A percentile compares a stretch with the other conserved stretches of the same genome.
Evolutionary conservation across 64 coral and sea anemone species (phyloP).

Genomic region (Catalaphyllia jardinei): DNA sequence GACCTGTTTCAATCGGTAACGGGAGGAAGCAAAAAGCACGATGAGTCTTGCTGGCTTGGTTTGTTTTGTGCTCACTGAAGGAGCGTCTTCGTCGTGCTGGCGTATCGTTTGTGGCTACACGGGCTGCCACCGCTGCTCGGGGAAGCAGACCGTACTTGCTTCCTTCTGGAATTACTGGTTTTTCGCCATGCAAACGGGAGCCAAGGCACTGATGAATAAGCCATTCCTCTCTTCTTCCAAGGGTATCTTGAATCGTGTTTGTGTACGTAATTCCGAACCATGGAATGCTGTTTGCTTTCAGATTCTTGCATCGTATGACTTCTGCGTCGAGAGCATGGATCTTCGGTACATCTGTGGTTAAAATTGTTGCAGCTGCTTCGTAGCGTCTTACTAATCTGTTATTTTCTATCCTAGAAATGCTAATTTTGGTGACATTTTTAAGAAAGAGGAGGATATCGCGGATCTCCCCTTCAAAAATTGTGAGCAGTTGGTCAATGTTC

Average conservation of each 20-base stretch:
- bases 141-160: slow-evolving; percentile 64
- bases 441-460: slow-evolving; percentile 89
- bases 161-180: slow-evolving; percentile 57
- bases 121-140: slow-evolving; percentile 68
- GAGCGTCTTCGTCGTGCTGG: background rate
- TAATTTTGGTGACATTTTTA: slow-evolving; percentile 70
- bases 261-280: slow-evolving; percentile 78
- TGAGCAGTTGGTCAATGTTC: slow-evolving; percentile 66
- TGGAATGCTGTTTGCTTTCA: slow-evolving; percentile 66
- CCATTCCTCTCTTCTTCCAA: slow-evolving; percentile 76
- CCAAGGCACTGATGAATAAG: slow-evolving; percentile 87
- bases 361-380: slow-evolving; percentile 59
- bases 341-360: slow-evolving; percentile 23
- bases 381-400: slow-evolving; percentile 69
- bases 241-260: slow-evolving; percentile 68
- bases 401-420: slow-evolving; percentile 80
- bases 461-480: slow-evolving; percentile 71
- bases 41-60: slow-evolving; percentile 21
- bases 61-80: background rate
- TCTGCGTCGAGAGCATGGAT: slow-evolving; percentile 63
- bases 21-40: slow-evolving; percentile 83
- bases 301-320: slow-evolving; percentile 38
- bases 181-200: slow-evolving; percentile 42
- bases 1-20: slow-evolving; percentile 78
- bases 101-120: slow-evolving; percentile 30